Evolutionary conservation across 1,140 invertebrate species (phyloP).

Genomic region (Bombus vancouverensis): DNA sequence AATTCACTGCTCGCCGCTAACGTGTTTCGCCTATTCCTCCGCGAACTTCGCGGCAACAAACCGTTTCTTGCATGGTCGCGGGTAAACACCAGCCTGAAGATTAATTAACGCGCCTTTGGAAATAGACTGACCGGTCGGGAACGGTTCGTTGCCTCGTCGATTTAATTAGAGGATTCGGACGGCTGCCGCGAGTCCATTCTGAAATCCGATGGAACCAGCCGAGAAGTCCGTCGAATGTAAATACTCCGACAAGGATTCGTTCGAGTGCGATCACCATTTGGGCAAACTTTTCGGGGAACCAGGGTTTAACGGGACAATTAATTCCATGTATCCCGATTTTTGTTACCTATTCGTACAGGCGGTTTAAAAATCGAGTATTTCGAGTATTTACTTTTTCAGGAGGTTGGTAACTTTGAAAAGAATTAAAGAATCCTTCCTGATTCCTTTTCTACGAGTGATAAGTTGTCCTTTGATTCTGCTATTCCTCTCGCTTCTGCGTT

Average conservation of each 20-base stretch:
- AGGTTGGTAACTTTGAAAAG: no score
- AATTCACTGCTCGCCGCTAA: constrained; percentile 68
- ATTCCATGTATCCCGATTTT: neutral
- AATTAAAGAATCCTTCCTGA: no score
- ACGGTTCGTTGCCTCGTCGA: constrained; percentile 30
- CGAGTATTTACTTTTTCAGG: no score
- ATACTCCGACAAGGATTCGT: constrained; percentile 15
- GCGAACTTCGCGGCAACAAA: constrained; percentile 43
- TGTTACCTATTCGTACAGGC: neutral
- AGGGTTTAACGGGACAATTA: neutral
- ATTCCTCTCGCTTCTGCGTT: no score
- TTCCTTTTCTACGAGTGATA: no score
- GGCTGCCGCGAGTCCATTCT: neutral
- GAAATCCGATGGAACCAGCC: constrained; percentile 6
- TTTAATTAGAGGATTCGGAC: constrained; percentile 36
- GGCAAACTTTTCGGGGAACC: neutral
- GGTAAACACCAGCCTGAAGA: constrained; percentile 53
- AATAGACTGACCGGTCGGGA: constrained; percentile 11
- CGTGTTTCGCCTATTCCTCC: constrained; percentile 35
- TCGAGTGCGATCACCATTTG: neutral
- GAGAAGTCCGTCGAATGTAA: constrained; percentile 19
- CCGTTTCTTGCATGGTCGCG: constrained; percentile 51
- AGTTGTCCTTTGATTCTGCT: no score
- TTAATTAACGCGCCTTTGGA: constrained; percentile 45
- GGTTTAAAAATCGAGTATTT: neutral